These are phyloP conservation scores for Sycobia sp. DNA, from an alignment of 1,140 invertebrate species.

Conservation along the genomic window DNA sequence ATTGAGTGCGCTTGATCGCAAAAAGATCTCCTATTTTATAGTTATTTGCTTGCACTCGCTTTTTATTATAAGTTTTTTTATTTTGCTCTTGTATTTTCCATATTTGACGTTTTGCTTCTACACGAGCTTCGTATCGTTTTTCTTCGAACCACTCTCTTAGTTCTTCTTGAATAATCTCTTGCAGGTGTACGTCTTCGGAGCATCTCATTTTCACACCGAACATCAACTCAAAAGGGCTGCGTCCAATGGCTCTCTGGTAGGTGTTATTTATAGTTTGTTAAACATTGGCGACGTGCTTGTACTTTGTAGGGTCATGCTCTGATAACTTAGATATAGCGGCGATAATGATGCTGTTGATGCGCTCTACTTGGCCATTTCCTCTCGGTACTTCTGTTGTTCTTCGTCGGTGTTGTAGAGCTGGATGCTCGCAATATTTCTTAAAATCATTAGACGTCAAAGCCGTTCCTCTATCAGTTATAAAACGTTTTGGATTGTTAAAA, in stretches of 20 bases:
- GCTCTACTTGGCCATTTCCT: slow-evolving; percentile 43
- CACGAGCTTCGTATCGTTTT: background rate
- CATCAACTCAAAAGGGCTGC: slow-evolving; percentile 48
- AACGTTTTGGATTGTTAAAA: background rate
- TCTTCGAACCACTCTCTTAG: background rate
- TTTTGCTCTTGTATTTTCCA: slow-evolving; percentile 23
- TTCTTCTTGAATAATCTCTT: slow-evolving; percentile 6
- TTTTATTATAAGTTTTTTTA: slow-evolving; percentile 8
- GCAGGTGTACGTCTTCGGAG: slow-evolving; percentile 1
- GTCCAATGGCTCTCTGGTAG: slow-evolving; percentile 44
- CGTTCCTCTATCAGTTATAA: slow-evolving; percentile 32
- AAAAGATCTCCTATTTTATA: slow-evolving; percentile 18
- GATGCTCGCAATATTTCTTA: slow-evolving; percentile 33
- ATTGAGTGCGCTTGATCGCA: slow-evolving; percentile 6
- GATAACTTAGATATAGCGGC: slow-evolving; percentile 44
- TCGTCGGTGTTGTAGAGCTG: slow-evolving; percentile 42
- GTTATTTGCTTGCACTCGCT: background rate
- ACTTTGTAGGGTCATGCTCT: slow-evolving; percentile 38
- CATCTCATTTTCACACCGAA: slow-evolving; percentile 17
- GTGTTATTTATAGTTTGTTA: slow-evolving; percentile 49
- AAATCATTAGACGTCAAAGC: slow-evolving; percentile 35
- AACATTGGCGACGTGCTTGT: slow-evolving; percentile 40
- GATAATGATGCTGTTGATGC: slow-evolving; percentile 44
- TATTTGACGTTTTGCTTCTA: background rate
- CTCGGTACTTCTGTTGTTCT: slow-evolving; percentile 45